phyloP scores from a whole-genome alignment of 2,113 vertebrate species.

The Vidua macroura region DNA sequence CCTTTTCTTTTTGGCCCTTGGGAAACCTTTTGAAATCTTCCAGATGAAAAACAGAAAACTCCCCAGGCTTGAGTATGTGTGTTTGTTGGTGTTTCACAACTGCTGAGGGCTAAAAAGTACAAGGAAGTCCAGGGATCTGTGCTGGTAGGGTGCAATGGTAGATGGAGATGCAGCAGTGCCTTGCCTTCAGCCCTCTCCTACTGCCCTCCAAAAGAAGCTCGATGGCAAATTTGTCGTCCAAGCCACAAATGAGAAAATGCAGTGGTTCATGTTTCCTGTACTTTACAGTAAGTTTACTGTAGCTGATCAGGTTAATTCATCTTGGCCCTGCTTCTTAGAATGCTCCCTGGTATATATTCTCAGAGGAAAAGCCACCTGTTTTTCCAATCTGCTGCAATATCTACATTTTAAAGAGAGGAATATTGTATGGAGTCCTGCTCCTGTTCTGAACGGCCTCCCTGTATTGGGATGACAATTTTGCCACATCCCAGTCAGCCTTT shows the following conservation, averaged over 20 bases:
- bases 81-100: background rate
- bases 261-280: background rate
- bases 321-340: background rate
- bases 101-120: background rate
- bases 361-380: background rate
- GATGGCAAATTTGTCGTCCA: background rate
- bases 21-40: slow-evolving; percentile 27
- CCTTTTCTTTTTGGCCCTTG: slow-evolving; percentile 10
- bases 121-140: background rate
- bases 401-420: background rate
- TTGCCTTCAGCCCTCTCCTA: background rate
- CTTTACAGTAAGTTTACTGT: background rate
- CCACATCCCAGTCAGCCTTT: background rate
- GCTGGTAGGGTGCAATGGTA: background rate
- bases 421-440: background rate
- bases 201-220: background rate
- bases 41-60: background rate
- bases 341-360: background rate
- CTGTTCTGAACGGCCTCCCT: slow-evolving; percentile 10
- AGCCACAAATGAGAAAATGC: background rate
- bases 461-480: background rate
- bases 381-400: background rate
- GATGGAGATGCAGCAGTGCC: background rate
- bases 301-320: background rate
- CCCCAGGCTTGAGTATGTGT: background rate